Conservation (phyloP, 2,113 vertebrate species). For the Atrichornis clamosus region DNA sequence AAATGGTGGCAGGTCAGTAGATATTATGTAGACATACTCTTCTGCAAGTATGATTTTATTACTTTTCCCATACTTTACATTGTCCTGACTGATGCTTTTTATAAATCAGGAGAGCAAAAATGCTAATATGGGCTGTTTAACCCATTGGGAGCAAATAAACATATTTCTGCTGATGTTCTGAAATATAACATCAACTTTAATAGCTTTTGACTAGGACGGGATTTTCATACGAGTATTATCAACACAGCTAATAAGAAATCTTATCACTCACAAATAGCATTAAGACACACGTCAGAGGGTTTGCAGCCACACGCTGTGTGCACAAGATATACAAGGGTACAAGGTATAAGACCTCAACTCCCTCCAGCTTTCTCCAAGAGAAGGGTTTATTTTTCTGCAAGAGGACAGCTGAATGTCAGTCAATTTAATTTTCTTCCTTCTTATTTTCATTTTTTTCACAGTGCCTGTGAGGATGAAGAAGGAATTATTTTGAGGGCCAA, state of each 20-base stretch:
- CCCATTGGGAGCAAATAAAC: not conserved
- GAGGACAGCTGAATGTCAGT: not conserved
- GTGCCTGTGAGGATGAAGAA: not conserved
- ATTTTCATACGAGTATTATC: not conserved
- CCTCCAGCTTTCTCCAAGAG: not conserved
- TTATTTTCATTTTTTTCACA: not conserved
- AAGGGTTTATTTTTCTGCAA: not conserved
- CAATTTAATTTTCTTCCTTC: not conserved
- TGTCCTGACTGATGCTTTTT: not conserved
- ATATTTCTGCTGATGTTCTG: not conserved
- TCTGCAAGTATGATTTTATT: not conserved
- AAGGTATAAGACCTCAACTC: not conserved
- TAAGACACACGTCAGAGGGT: not conserved
- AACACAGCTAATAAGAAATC: not conserved
- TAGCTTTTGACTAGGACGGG: not conserved
- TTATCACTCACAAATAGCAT: not conserved
- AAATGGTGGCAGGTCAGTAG: not conserved
- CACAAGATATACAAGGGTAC: not conserved
- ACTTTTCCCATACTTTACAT: not conserved
- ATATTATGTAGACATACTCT: not conserved
- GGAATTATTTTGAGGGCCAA: not conserved
- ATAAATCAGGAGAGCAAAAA: not conserved
- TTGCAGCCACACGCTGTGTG: not conserved
- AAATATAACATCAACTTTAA: not conserved
- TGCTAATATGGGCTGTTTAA: not conserved